These are phyloP conservation scores for Jordanella pulchra DNA, from an alignment of 2,797 vertebrate species.

Conservation along the genomic window DNA sequence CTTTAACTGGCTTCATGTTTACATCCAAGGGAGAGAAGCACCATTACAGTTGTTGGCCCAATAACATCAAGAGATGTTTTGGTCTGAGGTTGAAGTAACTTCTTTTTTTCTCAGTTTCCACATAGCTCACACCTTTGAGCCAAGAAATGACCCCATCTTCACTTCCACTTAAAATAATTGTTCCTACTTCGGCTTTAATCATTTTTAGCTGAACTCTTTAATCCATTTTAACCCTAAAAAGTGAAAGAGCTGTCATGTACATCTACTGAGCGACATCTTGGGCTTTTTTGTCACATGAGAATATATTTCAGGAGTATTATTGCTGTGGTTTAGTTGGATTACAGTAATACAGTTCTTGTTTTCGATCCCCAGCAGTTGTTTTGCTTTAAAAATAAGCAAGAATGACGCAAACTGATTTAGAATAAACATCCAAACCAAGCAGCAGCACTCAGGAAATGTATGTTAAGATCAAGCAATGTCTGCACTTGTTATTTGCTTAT, in stretches of 20 bases:
- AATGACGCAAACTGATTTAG: neutral
- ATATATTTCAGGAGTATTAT: neutral
- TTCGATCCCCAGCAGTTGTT: neutral
- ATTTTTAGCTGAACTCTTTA: neutral
- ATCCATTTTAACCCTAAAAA: neutral
- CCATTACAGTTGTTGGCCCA: neutral
- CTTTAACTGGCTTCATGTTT: neutral
- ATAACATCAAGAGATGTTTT: neutral
- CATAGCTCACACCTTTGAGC: neutral
- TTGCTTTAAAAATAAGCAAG: neutral
- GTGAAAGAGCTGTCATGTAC: neutral
- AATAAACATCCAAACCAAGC: neutral
- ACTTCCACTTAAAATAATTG: neutral
- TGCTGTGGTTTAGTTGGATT: neutral
- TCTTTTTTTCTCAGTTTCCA: neutral
- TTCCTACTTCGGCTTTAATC: neutral
- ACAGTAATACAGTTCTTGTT: neutral
- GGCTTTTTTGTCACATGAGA: neutral
- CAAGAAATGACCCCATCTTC: neutral
- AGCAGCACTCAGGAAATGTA: conserved; percentile 2
- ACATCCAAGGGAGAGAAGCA: neutral
- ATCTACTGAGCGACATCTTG: neutral
- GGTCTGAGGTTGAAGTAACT: neutral
- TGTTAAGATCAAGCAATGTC: neutral
- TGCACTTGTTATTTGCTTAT: conserved; percentile 13